Evolutionary conservation across 2,888 invertebrate genomes (phyloP).

Genomic region (Palloptera scutellata): DNA sequence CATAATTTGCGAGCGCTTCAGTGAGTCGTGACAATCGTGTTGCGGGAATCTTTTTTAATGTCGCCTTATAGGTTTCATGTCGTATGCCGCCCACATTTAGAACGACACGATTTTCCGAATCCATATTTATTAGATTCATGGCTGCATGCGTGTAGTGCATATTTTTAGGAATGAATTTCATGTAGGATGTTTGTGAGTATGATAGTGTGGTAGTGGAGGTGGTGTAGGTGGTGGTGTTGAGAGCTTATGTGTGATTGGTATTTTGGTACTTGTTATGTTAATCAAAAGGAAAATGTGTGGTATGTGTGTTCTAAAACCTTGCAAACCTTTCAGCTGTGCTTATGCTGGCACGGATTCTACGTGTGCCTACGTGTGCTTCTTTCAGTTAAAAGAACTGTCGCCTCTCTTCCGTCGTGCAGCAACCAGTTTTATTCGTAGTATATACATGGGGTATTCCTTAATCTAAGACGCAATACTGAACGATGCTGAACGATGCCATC

Average conservation of each 20-base stretch:
- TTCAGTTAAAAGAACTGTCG: no score
- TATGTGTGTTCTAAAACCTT: slow-evolving; percentile 5
- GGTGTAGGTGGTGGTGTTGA: neutral
- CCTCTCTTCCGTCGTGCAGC: no score
- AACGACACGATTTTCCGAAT: slow-evolving; percentile 98
- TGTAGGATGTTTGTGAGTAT: slow-evolving; percentile 34
- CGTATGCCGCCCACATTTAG: slow-evolving; percentile 98
- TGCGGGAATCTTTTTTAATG: slow-evolving; percentile 96
- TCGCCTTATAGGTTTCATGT: slow-evolving; percentile 96
- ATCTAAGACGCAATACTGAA: no score
- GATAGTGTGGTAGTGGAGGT: neutral
- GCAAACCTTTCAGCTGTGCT: slow-evolving; percentile 20
- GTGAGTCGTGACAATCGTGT: slow-evolving; percentile 92
- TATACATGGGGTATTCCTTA: no score
- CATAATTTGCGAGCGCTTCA: slow-evolving; percentile 98
- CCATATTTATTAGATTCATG: slow-evolving; percentile 94
- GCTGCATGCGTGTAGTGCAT: slow-evolving; percentile 60
- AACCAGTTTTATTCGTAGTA: no score
- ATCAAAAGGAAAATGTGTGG: neutral
- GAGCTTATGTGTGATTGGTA: no score
- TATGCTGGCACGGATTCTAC: slow-evolving; percentile 11
- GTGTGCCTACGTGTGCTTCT: slow-evolving; percentile 8
- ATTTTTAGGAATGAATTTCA: slow-evolving; percentile 58
- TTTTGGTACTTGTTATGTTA: no score
- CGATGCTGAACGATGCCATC: no score